These are phyloP conservation scores for Phasia obesa DNA, from an alignment of 2,888 invertebrate species.

Conservation along the genomic window DNA sequence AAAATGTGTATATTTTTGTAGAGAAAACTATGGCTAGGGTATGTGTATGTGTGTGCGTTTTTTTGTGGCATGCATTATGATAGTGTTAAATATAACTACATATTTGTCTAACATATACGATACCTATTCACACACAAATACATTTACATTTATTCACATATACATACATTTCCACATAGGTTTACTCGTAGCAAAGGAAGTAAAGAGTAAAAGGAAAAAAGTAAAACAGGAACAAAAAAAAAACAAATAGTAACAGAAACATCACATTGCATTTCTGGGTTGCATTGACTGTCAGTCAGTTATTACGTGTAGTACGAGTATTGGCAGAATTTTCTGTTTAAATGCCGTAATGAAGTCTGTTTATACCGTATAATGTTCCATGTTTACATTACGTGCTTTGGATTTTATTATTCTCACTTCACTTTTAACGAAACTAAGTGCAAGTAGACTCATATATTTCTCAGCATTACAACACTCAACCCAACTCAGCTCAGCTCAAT, in stretches of 20 bases:
- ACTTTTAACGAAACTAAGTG: conserved; percentile 36
- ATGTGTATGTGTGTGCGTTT: background rate
- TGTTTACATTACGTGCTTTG: conserved; percentile 81
- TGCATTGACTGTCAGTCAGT: conserved; percentile 47
- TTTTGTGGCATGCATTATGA: conserved; percentile 39
- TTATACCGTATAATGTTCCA: conserved; percentile 81
- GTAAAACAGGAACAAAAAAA: too few species aligned
- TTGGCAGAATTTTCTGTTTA: conserved; percentile 78
- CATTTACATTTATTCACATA: background rate
- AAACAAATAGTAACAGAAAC: conserved; percentile 32
- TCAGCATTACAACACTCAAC: conserved; percentile 14
- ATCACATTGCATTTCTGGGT: conserved; percentile 48
- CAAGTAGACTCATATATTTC: conserved; percentile 8
- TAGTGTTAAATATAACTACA: conserved; percentile 44
- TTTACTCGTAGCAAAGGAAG: conserved; percentile 1
- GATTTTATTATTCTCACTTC: conserved; percentile 77
- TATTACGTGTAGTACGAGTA: conserved; percentile 43
- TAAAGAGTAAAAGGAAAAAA: conserved; percentile 32
- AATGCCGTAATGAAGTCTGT: conserved; percentile 82
- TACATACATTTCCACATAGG: background rate
- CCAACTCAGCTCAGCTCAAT: conserved; percentile 7
- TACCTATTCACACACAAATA: conserved; percentile 9
- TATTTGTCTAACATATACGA: conserved; percentile 24
- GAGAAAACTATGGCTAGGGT: conserved; percentile 3
- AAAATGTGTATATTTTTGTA: conserved; percentile 10